phyloP scores from a whole-genome alignment of 1,140 invertebrate species.

The Thalassaphorura encarpata region DNA sequence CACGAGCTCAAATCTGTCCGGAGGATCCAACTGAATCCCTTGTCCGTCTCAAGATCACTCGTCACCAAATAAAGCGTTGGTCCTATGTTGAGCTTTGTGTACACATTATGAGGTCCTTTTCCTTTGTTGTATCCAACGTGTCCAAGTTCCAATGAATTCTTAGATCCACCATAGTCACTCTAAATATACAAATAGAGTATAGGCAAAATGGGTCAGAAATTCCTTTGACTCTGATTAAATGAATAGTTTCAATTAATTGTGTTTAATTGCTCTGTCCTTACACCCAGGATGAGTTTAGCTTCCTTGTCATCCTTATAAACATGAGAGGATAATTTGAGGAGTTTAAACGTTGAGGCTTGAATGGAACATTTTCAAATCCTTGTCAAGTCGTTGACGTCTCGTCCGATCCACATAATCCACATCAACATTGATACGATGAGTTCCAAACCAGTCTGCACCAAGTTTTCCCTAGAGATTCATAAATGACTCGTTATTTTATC shows the following conservation, averaged over 20 bases:
- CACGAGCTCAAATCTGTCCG: constrained; percentile 19
- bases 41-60: constrained; percentile 14
- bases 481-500: too few relatives aligned
- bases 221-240: too few relatives aligned
- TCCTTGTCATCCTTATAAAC: background rate
- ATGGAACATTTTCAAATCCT: constrained; percentile 9
- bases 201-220: constrained; percentile 1
- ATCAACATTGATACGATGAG: constrained; percentile 5
- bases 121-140: constrained; percentile 11
- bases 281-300: background rate
- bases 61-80: constrained; percentile 12
- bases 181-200: constrained; percentile 13
- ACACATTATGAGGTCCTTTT: constrained; percentile 10
- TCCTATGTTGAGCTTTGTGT: constrained; percentile 9
- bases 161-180: constrained; percentile 24
- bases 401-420: constrained; percentile 15
- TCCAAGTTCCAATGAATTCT: constrained; percentile 19
- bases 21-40: constrained; percentile 17
- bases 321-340: background rate
- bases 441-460: constrained; percentile 26
- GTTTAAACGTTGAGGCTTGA: constrained; percentile 2
- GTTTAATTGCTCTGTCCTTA: background rate
- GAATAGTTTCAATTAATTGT: background rate
- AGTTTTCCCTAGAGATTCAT: constrained; percentile 8
- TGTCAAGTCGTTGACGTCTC: constrained; percentile 14